phyloP scores from a whole-genome alignment of 2,888 invertebrate genomes.

The Spilarctia lutea region DNA sequence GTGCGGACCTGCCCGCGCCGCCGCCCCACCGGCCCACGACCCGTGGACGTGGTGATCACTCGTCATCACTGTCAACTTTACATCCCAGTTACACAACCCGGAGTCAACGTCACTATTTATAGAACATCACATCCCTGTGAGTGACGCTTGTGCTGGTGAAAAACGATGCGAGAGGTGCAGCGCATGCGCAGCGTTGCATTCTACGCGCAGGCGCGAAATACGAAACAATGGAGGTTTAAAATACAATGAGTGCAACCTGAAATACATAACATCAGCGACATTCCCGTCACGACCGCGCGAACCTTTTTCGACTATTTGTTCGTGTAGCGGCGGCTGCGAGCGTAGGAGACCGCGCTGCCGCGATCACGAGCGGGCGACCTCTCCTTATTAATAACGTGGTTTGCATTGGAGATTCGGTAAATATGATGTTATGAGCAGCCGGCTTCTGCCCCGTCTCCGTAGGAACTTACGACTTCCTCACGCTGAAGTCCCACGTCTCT shows the following conservation, averaged over 20 bases:
- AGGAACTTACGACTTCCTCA: conserved; percentile 42
- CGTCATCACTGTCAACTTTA: conserved; percentile 8
- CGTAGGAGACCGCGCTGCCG: conserved; percentile 45
- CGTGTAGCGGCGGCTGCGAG: conserved; percentile 55
- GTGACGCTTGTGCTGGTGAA: conserved; percentile 53
- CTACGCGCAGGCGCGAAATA: conserved; percentile 78
- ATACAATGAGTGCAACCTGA: conserved; percentile 83
- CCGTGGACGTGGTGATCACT: neutral
- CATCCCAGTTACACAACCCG: neutral
- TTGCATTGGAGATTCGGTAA: conserved; percentile 72
- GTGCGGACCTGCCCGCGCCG: conserved; percentile 44
- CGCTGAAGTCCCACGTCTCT: conserved; percentile 31
- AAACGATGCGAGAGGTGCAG: conserved; percentile 46
- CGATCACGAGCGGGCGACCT: conserved; percentile 68
- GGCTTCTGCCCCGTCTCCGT: conserved; percentile 31
- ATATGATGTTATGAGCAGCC: conserved; percentile 42
- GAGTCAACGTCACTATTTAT: conserved; percentile 52
- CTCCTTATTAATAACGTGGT: conserved; percentile 82
- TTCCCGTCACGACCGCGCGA: conserved; percentile 83
- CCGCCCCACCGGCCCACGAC: neutral
- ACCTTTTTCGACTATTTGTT: conserved; percentile 83
- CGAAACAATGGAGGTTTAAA: conserved; percentile 84
- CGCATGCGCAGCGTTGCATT: conserved; percentile 54
- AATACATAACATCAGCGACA: conserved; percentile 79
- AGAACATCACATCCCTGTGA: conserved; percentile 55